Conservation (phyloP, 2,797 vertebrate genomes). For the Vireo griseus region DNA sequence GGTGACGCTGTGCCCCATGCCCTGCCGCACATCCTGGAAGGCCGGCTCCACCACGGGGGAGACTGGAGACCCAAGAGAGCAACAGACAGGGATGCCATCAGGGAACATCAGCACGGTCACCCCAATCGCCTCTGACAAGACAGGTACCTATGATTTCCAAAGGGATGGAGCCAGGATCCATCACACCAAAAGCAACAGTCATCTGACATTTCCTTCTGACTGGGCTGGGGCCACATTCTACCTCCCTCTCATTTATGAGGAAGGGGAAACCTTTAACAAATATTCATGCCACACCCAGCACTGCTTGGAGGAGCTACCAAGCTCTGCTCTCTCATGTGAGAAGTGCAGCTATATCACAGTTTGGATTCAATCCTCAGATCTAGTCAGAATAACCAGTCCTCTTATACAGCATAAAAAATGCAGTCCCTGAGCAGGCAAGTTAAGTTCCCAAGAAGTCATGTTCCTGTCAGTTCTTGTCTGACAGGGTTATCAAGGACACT, state of each 20-base stretch:
- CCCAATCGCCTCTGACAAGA: not conserved
- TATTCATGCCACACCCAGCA: not conserved
- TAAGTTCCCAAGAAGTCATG: not conserved
- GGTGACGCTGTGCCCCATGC: constrained; percentile 78
- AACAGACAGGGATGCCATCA: not conserved
- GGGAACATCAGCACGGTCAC: not conserved
- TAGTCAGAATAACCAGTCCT: not conserved
- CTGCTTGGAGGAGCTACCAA: not conserved
- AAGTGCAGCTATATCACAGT: not conserved
- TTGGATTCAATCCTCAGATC: not conserved
- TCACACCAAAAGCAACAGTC: not conserved
- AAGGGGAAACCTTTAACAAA: not conserved
- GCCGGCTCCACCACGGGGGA: constrained; percentile 88
- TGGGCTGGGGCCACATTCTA: not conserved
- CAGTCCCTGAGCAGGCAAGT: not conserved
- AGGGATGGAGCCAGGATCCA: not conserved
- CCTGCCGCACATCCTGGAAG: constrained; percentile 86
- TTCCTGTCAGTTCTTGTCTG: not conserved
- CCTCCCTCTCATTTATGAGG: not conserved
- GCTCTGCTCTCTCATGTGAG: not conserved
- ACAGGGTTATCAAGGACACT: not conserved
- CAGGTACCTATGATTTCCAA: not conserved
- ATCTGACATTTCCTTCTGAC: not conserved
- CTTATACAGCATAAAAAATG: not conserved
- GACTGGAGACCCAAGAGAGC: constrained; percentile 71